Evolutionary conservation across 2,888 invertebrate genomes (phyloP).

Genomic region (Cerceris rybyensis): DNA sequence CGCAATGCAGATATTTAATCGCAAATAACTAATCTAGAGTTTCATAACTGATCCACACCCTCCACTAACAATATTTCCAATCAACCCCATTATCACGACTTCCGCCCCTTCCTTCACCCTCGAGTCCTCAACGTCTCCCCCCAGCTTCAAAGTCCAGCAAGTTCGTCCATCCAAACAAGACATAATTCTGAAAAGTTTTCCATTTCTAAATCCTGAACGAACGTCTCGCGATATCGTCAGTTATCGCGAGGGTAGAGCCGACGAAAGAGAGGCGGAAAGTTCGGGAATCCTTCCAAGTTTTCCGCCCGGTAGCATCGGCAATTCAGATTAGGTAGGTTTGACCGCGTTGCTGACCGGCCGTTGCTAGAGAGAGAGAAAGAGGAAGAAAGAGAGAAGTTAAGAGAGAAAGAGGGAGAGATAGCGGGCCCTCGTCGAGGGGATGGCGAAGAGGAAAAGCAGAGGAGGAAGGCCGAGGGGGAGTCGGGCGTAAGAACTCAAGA

Average conservation of each 20-base stretch:
- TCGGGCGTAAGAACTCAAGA: conserved; percentile 79
- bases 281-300: conserved; percentile 52
- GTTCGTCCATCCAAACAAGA: no score
- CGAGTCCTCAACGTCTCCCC: no score
- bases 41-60: no score
- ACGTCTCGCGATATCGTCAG: background rate
- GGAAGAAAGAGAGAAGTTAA: conserved; percentile 32
- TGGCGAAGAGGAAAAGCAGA: conserved; percentile 56
- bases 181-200: background rate
- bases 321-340: conserved; percentile 70
- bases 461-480: conserved; percentile 47
- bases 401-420: conserved; percentile 37
- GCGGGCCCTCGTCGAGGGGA: conserved; percentile 42
- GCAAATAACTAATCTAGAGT: no score
- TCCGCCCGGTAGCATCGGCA: conserved; percentile 55
- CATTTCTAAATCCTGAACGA: background rate
- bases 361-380: conserved; percentile 59
- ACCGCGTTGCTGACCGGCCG: conserved; percentile 72
- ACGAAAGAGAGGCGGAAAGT: conserved; percentile 43
- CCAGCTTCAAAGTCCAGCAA: no score
- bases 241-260: conserved; percentile 7
- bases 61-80: no score
- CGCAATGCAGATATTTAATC: no score
- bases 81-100: no score
- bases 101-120: no score